Percentiles rank a stretch among this genome's conserved stretches.
Evolutionary conservation across 2,113 vertebrate genomes (phyloP).

Genomic region (Sinosuthora webbiana): DNA sequence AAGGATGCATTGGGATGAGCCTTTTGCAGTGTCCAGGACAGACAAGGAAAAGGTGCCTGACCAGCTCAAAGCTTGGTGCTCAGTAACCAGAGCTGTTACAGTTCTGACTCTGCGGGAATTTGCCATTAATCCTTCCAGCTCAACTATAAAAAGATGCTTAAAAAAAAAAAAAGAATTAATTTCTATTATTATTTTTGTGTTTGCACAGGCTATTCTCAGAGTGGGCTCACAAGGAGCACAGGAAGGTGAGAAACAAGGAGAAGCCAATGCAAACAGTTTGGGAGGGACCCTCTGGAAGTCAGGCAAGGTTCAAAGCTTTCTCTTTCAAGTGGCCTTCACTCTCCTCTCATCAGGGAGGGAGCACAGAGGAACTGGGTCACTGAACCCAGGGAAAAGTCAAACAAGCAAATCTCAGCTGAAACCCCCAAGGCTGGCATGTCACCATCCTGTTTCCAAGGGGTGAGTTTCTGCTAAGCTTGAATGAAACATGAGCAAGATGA

Average conservation of each 20-base stretch:
- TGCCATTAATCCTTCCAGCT: not conserved
- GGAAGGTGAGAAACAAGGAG: not conserved
- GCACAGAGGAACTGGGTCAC: not conserved
- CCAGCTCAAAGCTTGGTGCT: not conserved
- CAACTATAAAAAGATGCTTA: not conserved
- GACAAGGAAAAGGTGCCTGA: not conserved
- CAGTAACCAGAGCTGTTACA: not conserved
- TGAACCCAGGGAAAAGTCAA: not conserved
- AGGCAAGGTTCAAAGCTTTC: not conserved
- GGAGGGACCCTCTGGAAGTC: not conserved
- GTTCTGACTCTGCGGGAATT: not conserved
- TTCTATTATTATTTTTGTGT: not conserved
- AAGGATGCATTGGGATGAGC: not conserved
- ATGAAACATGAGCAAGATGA: not conserved
- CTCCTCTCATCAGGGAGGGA: not conserved
- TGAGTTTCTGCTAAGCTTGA: not conserved
- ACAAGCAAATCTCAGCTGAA: not conserved
- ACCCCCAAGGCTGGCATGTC: not conserved
- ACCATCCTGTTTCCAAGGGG: not conserved
- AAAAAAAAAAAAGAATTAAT: not conserved
- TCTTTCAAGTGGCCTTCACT: not conserved
- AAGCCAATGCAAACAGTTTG: not conserved
- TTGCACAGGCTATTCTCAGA: not conserved
- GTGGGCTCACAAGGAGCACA: not conserved
- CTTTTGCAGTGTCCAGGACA: not conserved